Base-by-base conservation (phyloP, 2,113 vertebrate species). In the Zosterops borbonicus region DNA sequence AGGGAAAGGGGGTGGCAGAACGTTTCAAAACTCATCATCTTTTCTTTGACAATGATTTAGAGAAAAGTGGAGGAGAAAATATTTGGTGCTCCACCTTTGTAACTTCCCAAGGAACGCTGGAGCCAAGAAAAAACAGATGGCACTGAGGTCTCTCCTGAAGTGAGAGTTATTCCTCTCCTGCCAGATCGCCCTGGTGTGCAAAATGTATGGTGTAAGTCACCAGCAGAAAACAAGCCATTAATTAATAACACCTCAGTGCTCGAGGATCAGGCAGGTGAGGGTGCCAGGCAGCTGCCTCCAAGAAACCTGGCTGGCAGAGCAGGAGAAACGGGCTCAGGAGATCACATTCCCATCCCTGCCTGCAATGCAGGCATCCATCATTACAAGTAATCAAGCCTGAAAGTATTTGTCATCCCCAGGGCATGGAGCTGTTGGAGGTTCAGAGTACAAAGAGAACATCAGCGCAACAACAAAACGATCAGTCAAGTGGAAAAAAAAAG, bases 41-140 rank as follows among this genome's bases (percentile, higher is more conserved):
- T 37, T 69, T 27, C n/a, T 87, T 90, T 92, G 87, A 95, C 87
- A 92, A 33, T 29, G 80, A 90, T 93, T 89, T 83, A 90, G 53
- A 80, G 70, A 35, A 95, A 95, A 91, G 59, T 28, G 70, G 91
- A 79, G 49, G 70, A 87, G 94, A 94, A 94, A 93, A 86, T 89
- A 44, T 80, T 82, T 90, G 89, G 65, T 95, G 56, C 63, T 86
- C 84, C 89, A 82, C 86, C 90, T 97, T 84, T 83, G 60, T 67
- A 69, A 94, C 77, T 86, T 95, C 83, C 53, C 68, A 68, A 91
- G 69, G 56, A 91, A 88, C 1, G 8, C 35, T 35, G 53, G 69
- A 5, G 62, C 93, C 92, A 92, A 76, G 82, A 76, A 83, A 83
- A 86, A 97, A 95, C 94, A 97, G 92, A 89, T 96, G 84, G 94